phyloP scores from a whole-genome alignment of 2,797 vertebrate species.

The Enteromius treurensis region DNA sequence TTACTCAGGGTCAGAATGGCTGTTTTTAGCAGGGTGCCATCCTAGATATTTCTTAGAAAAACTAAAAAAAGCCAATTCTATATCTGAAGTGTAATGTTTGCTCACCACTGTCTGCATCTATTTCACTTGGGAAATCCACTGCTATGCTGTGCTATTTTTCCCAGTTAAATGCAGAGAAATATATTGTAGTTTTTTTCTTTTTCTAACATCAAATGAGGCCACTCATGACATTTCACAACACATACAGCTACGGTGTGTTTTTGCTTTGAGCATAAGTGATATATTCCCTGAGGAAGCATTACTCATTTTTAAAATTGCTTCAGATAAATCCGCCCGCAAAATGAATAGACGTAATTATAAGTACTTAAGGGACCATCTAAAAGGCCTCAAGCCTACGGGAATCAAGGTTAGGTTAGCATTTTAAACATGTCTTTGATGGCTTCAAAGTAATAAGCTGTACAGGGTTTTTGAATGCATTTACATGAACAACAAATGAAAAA shows the following conservation, averaged over 20 bases:
- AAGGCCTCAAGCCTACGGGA: neutral
- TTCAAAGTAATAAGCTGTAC: neutral
- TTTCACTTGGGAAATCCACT: neutral
- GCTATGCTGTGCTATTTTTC: neutral
- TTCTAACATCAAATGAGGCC: neutral
- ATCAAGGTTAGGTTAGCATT: neutral
- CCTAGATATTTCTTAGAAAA: neutral
- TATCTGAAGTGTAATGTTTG: neutral
- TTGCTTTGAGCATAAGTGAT: neutral
- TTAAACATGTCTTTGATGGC: neutral
- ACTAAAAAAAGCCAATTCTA: neutral
- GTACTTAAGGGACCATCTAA: constrained; percentile 1
- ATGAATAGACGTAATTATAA: neutral
- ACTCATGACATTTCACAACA: constrained; percentile 2
- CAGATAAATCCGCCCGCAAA: neutral
- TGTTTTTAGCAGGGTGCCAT: constrained; percentile 19
- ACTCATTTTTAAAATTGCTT: neutral
- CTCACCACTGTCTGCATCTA: neutral
- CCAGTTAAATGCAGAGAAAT: neutral
- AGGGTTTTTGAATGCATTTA: neutral
- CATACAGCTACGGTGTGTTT: neutral
- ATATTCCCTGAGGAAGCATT: constrained; percentile 4
- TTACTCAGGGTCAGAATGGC: constrained; percentile 34
- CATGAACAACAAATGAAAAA: neutral
- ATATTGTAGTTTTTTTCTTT: neutral